A percentile compares a stretch with the other conserved stretches of the same genome.
phyloP scores from a whole-genome alignment of 2,888 invertebrate species.

The Sinotaia quadrata region DNA sequence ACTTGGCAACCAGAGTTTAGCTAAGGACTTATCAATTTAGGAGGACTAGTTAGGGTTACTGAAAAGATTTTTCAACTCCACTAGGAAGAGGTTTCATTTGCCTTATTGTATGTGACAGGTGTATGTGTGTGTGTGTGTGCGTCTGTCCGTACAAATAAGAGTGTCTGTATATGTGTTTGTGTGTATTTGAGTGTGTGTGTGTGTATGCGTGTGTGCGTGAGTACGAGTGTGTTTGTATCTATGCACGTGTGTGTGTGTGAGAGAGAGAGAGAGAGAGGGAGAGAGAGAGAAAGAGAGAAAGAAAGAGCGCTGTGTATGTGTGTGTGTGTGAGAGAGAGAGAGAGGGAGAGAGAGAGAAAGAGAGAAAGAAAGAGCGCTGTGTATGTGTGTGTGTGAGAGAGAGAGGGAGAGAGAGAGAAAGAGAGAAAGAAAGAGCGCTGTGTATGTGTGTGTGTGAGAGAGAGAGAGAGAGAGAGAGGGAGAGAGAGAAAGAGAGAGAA shows the following conservation, averaged over 20 bases:
- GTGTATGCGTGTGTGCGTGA: too few species aligned
- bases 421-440: neutral
- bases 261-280: neutral
- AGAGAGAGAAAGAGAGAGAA: neutral
- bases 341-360: neutral
- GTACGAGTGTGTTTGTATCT: too few species aligned
- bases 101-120: too few species aligned
- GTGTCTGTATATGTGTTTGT: too few species aligned
- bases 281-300: neutral
- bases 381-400: neutral
- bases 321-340: neutral
- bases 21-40: too few species aligned
- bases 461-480: neutral
- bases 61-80: too few species aligned
- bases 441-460: neutral
- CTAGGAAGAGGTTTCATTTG: too few species aligned
- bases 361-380: neutral
- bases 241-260: neutral
- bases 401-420: neutral
- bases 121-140: too few species aligned
- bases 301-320: neutral
- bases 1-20: too few species aligned
- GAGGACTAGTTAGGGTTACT: too few species aligned
- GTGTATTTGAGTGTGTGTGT: too few species aligned
- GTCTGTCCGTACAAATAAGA: too few species aligned